These are phyloP conservation scores for Amblyjoppa fuscipennis DNA, from an alignment of 2,888 invertebrate genomes.

Conservation along the genomic window DNA sequence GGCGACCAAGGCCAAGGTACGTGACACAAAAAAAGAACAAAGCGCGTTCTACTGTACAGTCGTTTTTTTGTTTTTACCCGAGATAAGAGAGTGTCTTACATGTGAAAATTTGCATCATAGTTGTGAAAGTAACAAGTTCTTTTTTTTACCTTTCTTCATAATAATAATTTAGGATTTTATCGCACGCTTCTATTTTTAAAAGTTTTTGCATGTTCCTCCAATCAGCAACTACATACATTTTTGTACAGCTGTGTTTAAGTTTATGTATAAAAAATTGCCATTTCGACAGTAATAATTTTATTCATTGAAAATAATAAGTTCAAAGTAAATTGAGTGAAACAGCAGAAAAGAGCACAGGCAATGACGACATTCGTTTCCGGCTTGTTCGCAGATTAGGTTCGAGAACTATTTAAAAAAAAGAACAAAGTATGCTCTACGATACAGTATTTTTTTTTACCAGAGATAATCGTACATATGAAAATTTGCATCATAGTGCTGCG, in stretches of 20 bases:
- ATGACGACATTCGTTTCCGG: constrained; percentile 30
- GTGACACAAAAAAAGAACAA: neutral
- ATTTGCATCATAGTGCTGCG: neutral
- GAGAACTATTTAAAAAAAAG: constrained; percentile 93
- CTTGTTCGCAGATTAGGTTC: constrained; percentile 89
- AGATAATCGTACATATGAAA: neutral
- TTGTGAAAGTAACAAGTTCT: neutral
- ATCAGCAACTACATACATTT: neutral
- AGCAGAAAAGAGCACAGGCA: neutral
- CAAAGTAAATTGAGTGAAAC: neutral
- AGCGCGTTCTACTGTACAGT: neutral
- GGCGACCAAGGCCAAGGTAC: constrained; percentile 98
- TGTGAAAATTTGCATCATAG: neutral
- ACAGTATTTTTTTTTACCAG: neutral
- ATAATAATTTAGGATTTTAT: neutral
- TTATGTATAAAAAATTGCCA: no score
- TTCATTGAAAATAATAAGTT: neutral
- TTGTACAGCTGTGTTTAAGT: neutral
- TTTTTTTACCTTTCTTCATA: neutral
- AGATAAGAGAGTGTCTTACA: neutral
- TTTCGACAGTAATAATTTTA: no score
- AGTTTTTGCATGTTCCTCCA: neutral
- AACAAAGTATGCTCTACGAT: neutral
- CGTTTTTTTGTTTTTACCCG: neutral
- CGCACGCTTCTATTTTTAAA: neutral